These are phyloP conservation scores for Megalops atlanticus DNA, from an alignment of 2,113 vertebrate genomes.

Conservation along the genomic window DNA sequence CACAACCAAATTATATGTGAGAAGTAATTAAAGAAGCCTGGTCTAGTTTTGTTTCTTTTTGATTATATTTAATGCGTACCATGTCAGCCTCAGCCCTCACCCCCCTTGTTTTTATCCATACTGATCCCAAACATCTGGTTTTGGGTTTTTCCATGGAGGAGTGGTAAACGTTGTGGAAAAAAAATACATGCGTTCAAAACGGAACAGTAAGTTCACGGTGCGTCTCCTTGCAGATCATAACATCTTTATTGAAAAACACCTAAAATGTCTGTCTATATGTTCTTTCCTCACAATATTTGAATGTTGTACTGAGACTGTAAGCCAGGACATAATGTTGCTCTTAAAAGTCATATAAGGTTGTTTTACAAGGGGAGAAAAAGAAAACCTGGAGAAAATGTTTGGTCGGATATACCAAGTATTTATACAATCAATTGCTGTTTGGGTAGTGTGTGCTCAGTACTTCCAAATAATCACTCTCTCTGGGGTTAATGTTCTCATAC, in stretches of 20 bases:
- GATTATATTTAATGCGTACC: constrained; percentile 71
- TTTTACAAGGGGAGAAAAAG: constrained; percentile 7
- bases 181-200: constrained; percentile 7
- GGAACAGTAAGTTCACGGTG: constrained; percentile 7
- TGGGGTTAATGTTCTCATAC: too few species aligned
- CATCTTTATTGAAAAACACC: neutral
- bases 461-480: too few species aligned
- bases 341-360: neutral
- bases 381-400: neutral
- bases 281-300: neutral
- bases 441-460: neutral
- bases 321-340: neutral
- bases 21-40: constrained; percentile 68
- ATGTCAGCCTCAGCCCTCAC: constrained; percentile 62
- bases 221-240: neutral
- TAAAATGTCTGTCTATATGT: neutral
- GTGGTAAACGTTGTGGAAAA: constrained; percentile 48
- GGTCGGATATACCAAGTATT: neutral
- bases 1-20: constrained; percentile 69
- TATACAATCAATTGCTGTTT: neutral
- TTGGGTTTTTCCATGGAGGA: constrained; percentile 57
- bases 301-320: neutral
- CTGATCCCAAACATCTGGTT: constrained; percentile 73
- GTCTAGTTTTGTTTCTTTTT: constrained; percentile 68
- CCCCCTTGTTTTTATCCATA: constrained; percentile 62